These are phyloP conservation scores for Halichondria panicea DNA, from an alignment of 37 sponge, comb jelly and placozoan species.

Conservation along the genomic window DNA sequence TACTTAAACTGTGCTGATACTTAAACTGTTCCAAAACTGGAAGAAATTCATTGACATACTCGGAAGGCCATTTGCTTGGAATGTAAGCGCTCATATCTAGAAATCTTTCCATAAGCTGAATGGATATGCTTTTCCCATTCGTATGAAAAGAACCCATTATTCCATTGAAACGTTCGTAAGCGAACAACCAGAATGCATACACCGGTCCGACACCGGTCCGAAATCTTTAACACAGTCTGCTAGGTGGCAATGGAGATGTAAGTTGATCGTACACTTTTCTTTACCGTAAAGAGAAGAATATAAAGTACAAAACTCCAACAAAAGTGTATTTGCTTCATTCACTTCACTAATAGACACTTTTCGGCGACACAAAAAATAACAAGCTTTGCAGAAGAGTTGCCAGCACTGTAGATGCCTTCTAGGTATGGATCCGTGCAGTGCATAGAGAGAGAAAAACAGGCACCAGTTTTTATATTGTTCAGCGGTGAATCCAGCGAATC, in stretches of 20 bases:
- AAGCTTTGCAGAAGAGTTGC: constrained; percentile 11
- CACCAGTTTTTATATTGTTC: constrained; percentile 34
- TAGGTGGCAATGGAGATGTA: constrained; percentile 23
- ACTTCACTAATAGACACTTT: neutral
- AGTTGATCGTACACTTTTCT: neutral
- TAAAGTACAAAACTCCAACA: constrained; percentile 9
- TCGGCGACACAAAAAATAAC: constrained; percentile 4
- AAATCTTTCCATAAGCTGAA: neutral
- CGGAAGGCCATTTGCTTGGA: too few relatives aligned
- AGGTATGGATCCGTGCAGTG: neutral
- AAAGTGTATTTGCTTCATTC: neutral
- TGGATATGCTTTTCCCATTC: constrained; percentile 1
- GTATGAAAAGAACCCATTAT: neutral
- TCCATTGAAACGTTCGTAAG: constrained; percentile 15
- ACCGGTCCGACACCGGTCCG: constrained; percentile 16
- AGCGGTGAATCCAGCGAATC: constrained; percentile 12
- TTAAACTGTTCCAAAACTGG: too few relatives aligned
- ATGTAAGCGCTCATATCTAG: too few relatives aligned
- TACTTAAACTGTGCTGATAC: too few relatives aligned
- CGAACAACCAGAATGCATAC: constrained; percentile 15
- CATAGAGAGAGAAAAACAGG: constrained; percentile 7
- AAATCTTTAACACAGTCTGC: neutral
- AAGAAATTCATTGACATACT: too few relatives aligned
- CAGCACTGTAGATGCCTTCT: constrained; percentile 14
- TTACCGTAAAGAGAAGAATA: neutral